Percentiles rank a stretch among this genome's conserved stretches.
Evolutionary conservation across 2,797 vertebrate species (phyloP).

Genomic region (Threskiornis aethiopicus): DNA sequence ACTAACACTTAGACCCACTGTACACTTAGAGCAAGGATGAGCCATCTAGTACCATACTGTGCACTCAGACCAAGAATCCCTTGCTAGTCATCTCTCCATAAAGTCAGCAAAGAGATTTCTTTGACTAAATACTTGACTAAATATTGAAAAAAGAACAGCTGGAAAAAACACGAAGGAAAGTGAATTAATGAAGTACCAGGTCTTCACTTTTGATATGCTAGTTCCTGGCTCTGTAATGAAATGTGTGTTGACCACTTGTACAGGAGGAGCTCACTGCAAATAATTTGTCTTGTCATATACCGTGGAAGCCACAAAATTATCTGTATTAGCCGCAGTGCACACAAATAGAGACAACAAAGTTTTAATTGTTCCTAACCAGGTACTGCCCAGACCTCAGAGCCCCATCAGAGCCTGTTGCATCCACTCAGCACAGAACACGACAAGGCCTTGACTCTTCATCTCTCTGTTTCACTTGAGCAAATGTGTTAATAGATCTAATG

Average conservation of each 20-base stretch:
- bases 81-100: background rate
- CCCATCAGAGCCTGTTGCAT: conserved; percentile 68
- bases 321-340: background rate
- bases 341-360: conserved; percentile 22
- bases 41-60: background rate
- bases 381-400: conserved; percentile 30
- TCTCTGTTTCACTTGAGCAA: conserved; percentile 81
- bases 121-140: background rate
- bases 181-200: conserved; percentile 12
- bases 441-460: conserved; percentile 72
- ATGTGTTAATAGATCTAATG: conserved; percentile 90
- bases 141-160: background rate
- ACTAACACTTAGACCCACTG: background rate
- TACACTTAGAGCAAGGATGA: background rate
- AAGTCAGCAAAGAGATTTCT: background rate
- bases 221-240: conserved; percentile 11
- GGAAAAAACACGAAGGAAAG: background rate
- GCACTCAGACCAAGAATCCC: background rate
- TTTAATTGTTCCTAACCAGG: conserved; percentile 69
- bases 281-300: conserved; percentile 49
- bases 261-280: conserved; percentile 8
- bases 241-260: conserved; percentile 31
- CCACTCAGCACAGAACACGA: conserved; percentile 68
- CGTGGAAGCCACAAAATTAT: conserved; percentile 11
- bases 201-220: conserved; percentile 21